A percentile compares a stretch with the other conserved stretches of the same genome.
Evolutionary conservation across 2,113 vertebrate genomes (phyloP).

Genomic region (Toxostoma redivivum): DNA sequence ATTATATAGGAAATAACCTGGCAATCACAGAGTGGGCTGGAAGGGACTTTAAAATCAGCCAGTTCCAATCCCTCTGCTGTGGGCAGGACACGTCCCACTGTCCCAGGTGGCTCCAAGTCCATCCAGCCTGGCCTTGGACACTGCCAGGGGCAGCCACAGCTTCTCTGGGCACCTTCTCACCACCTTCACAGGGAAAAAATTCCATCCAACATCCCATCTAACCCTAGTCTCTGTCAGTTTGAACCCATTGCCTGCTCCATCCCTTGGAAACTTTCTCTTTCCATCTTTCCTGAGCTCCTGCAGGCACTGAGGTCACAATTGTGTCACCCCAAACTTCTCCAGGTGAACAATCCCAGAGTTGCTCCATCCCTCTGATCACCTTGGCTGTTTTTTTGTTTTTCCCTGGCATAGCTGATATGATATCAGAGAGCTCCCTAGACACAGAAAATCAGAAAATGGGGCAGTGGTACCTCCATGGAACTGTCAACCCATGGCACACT

Average conservation of each 20-base stretch:
- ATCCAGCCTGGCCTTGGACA: fast-evolving
- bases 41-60: background rate
- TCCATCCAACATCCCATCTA: background rate
- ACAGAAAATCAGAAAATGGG: background rate
- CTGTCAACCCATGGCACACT: background rate
- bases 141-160: background rate
- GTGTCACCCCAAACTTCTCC: background rate
- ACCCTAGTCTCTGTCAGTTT: fast-evolving
- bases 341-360: background rate
- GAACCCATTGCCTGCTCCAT: background rate
- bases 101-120: fast-evolving
- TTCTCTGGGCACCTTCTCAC: fast-evolving
- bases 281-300: background rate
- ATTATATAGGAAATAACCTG: background rate
- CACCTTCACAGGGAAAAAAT: background rate
- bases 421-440: background rate
- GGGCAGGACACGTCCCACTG: fast-evolving
- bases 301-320: fast-evolving
- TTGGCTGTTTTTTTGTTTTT: background rate
- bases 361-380: background rate
- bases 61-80: fast-evolving
- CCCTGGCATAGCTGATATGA: background rate
- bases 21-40: background rate
- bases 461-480: background rate
- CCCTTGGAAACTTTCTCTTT: fast-evolving